phyloP scores from a whole-genome alignment of 30 jellyfish, hydroid and myxozoan species.

The Pseudorhiza aurosa region DNA sequence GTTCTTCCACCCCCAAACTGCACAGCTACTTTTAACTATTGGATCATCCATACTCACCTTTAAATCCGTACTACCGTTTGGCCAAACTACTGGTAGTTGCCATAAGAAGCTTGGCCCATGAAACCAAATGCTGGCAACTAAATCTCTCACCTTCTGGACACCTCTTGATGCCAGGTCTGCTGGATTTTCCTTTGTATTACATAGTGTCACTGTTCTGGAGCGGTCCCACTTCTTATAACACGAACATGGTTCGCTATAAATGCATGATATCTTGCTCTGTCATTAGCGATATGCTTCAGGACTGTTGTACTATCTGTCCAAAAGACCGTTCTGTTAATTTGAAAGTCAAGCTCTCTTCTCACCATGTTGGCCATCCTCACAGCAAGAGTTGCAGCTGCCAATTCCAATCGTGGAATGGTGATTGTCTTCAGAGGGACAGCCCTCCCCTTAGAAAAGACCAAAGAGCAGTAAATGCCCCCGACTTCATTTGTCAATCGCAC shows the following conservation, averaged over 20 bases:
- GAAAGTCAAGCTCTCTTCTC: constrained; percentile 47
- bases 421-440: constrained; percentile 42
- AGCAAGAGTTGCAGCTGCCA: constrained; percentile 56
- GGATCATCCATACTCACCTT: constrained; percentile 47
- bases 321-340: constrained; percentile 14
- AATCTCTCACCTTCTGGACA: not conserved
- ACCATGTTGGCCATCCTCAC: constrained; percentile 25
- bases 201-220: constrained; percentile 43
- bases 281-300: constrained; percentile 59
- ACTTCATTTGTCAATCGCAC: constrained; percentile 30
- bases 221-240: constrained; percentile 53
- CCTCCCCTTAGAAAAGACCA: constrained; percentile 37
- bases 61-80: constrained; percentile 31
- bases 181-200: constrained; percentile 34
- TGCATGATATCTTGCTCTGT: constrained; percentile 42
- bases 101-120: constrained; percentile 54
- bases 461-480: constrained; percentile 35
- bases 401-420: constrained; percentile 47
- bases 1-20: constrained; percentile 45
- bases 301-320: constrained; percentile 57
- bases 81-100: constrained; percentile 46
- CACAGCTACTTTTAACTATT: constrained; percentile 54
- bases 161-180: constrained; percentile 66
- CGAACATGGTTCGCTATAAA: constrained; percentile 57
- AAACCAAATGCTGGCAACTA: constrained; percentile 31